Conservation (phyloP, 2,113 vertebrate species). For the Caloenas nicobarica region DNA sequence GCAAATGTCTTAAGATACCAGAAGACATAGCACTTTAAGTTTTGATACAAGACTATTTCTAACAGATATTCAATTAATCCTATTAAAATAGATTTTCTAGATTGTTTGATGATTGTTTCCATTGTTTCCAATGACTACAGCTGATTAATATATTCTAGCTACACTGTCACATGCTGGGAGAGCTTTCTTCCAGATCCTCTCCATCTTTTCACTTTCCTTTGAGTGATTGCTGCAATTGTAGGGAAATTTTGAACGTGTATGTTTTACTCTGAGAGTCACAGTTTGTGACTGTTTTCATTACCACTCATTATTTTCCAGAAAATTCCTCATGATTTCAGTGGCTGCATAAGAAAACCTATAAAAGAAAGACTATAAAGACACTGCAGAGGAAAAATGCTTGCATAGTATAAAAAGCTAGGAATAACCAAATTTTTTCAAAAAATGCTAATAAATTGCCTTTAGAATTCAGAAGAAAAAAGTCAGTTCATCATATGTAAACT, state of each 20-base stretch:
- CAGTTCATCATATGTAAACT: background rate
- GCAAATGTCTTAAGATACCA: background rate
- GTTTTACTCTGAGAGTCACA: background rate
- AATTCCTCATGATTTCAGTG: background rate
- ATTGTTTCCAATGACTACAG: background rate
- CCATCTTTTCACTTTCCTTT: background rate
- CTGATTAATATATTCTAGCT: background rate
- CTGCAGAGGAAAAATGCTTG: background rate
- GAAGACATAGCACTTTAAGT: background rate
- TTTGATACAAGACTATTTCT: background rate
- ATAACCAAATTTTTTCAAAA: background rate
- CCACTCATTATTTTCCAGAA: background rate
- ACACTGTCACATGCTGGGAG: background rate
- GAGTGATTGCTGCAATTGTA: background rate
- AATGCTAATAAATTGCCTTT: background rate
- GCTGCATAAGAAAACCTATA: background rate
- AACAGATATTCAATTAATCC: background rate
- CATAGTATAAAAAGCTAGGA: background rate
- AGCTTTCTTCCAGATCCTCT: background rate
- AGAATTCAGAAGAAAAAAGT: background rate
- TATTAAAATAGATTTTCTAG: background rate
- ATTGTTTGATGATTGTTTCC: background rate
- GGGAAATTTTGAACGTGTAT: background rate
- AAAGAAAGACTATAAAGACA: background rate
- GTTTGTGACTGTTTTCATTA: slow-evolving; percentile 4